Percentiles rank a stretch among this genome's conserved stretches.
Conservation (phyloP, 2,888 invertebrate species). For the Stenolophus ochropezus region DNA sequence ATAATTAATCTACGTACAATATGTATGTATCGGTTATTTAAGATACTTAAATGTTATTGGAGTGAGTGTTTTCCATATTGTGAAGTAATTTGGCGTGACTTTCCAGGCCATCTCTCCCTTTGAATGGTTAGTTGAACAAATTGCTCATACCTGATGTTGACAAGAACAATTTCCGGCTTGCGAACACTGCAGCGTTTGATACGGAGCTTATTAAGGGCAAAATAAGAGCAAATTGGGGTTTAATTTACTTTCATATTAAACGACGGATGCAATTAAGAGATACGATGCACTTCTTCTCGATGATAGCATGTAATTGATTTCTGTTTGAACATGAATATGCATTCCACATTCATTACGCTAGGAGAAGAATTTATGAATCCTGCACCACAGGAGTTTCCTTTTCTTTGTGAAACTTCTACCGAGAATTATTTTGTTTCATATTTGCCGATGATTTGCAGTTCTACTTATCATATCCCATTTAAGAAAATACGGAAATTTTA, state of each 20-base stretch:
- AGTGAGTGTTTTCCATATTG: neutral
- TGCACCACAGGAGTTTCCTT: neutral
- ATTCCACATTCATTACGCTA: neutral
- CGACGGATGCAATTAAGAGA: constrained; percentile 29
- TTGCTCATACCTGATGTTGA: constrained; percentile 10
- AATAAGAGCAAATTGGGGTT: constrained; percentile 15
- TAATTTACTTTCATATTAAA: constrained; percentile 13
- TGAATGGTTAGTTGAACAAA: neutral
- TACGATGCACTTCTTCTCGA: constrained; percentile 1
- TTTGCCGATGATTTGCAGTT: too few relatives aligned
- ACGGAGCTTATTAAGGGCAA: neutral
- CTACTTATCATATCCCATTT: too few relatives aligned
- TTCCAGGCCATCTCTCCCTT: neutral
- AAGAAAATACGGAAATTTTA: too few relatives aligned
- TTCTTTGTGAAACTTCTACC: too few relatives aligned
- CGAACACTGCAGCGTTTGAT: neutral
- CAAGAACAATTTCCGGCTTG: constrained; percentile 19
- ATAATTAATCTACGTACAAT: too few relatives aligned
- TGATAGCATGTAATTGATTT: constrained; percentile 26
- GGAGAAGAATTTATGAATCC: neutral
- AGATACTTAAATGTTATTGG: too few relatives aligned
- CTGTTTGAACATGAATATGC: neutral
- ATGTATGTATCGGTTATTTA: too few relatives aligned
- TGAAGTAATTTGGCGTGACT: neutral
- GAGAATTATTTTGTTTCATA: too few relatives aligned